phyloP scores from a whole-genome alignment of 2,113 vertebrate species.

The Hepsetus odoe region DNA sequence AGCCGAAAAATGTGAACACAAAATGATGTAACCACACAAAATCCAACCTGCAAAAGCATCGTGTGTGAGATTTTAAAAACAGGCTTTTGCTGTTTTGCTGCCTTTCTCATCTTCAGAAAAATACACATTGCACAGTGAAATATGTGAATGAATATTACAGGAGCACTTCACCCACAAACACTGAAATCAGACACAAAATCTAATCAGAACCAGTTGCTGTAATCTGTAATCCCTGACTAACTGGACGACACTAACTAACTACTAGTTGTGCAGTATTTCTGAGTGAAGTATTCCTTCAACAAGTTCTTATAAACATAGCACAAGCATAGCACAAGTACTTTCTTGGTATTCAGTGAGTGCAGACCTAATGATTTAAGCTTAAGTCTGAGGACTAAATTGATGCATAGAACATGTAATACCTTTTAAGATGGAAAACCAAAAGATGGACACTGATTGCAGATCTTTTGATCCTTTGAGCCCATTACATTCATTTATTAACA shows the following conservation, averaged over 20 bases:
- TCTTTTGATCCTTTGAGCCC: constrained; percentile 54
- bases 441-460: constrained; percentile 30
- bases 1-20: neutral
- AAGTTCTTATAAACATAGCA: constrained; percentile 60
- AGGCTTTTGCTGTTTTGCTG: constrained; percentile 51
- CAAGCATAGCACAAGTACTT: constrained; percentile 69
- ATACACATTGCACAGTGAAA: constrained; percentile 62
- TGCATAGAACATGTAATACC: constrained; percentile 61
- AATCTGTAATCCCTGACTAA: neutral
- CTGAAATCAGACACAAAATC: neutral
- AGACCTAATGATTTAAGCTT: constrained; percentile 46
- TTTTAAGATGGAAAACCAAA: constrained; percentile 44
- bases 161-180: constrained; percentile 38
- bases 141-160: constrained; percentile 60
- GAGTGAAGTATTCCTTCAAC: constrained; percentile 10
- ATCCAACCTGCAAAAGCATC: constrained; percentile 42
- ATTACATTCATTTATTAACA: constrained; percentile 66
- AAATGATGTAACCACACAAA: constrained; percentile 20
- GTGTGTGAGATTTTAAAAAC: constrained; percentile 29
- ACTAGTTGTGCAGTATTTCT: too few species aligned
- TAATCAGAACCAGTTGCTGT: neutral
- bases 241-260: too few species aligned
- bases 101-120: constrained; percentile 70
- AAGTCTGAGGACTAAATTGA: constrained; percentile 37
- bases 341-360: constrained; percentile 60